Conservation (phyloP, 1,140 invertebrate genomes). For the Lordiphosa mommai region DNA sequence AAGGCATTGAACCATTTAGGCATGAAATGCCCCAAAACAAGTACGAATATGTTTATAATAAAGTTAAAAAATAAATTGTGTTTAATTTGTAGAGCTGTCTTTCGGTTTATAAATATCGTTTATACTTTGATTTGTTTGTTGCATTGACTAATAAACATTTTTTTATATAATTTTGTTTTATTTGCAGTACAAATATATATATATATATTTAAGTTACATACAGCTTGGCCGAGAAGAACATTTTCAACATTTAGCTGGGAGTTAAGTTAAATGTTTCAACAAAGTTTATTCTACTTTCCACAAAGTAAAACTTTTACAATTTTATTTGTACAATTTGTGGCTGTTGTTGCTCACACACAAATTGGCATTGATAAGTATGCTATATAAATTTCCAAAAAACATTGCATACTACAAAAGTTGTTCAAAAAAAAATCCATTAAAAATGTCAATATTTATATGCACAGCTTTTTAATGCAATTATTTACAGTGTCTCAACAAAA, state of each 20-base stretch:
- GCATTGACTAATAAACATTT: slow-evolving; percentile 60
- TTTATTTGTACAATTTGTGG: slow-evolving; percentile 29
- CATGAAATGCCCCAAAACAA: slow-evolving; percentile 57
- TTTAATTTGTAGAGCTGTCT: slow-evolving; percentile 5
- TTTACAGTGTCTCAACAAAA: slow-evolving; percentile 74
- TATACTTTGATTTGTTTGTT: slow-evolving; percentile 38
- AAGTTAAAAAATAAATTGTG: slow-evolving; percentile 9
- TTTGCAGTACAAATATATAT: not conserved
- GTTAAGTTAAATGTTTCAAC: slow-evolving; percentile 3
- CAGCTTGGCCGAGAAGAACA: not conserved
- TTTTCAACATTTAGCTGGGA: not conserved
- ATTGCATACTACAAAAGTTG: slow-evolving; percentile 41
- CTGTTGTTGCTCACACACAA: slow-evolving; percentile 10
- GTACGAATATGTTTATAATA: slow-evolving; percentile 11
- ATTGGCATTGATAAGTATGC: slow-evolving; percentile 20
- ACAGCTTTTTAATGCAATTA: slow-evolving; percentile 55
- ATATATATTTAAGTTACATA: too few species aligned
- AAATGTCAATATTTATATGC: slow-evolving; percentile 29
- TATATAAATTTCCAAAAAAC: slow-evolving; percentile 43
- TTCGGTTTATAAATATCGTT: slow-evolving; percentile 56
- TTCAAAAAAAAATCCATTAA: slow-evolving; percentile 27
- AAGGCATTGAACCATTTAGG: slow-evolving; percentile 60
- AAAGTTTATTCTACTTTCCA: slow-evolving; percentile 2
- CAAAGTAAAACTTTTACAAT: not conserved
- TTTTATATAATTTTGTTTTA: not conserved